Base-by-base conservation (phyloP, 2,797 vertebrate species). In the Mormyrops boulengeri region DNA sequence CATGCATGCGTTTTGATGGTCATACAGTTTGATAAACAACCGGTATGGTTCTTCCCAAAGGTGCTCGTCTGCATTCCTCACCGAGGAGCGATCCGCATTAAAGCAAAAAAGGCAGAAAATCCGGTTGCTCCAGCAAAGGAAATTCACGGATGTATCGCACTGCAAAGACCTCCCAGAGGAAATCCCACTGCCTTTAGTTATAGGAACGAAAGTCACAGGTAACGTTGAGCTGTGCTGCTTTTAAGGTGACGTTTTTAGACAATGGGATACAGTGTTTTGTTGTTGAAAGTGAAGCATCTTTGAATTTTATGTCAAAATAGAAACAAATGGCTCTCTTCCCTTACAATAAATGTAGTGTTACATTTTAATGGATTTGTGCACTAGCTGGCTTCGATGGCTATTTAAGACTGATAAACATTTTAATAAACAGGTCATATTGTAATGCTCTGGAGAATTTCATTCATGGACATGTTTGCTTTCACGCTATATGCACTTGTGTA, bases 181-280 rank as follows among this genome's bases (percentile, higher is more conserved):
- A 95, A 99, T 99, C 92, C 99, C 99, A n/a, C 93, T 99, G 82
- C 98, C 98, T 0, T 95, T 99, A 92, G 98, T 99, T 92, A 99
- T 99, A 92, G 99, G 99, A 95, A 99, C 99, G 89, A 99, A 99
- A 97, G 99, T 99, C 93, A 99, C 97, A 92, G 97, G 97, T 97
- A 93, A 8, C 91, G 26, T 11, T 87, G 30, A 34, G 34, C 53
- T 44, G 34, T 38, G 50, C 50, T 30, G 11, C n/a, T 85, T 50
- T 85, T 86, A 86, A 53, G 11, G 50, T 55, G 49, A 38, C 3
- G 0, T 55, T 53, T 57, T n/a, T 22, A 80, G 38, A 80, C 73
- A 19, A 7, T 80, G 66, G 30, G 11, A 69, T 69, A 14, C 62
- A 34, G 26, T 66, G 62, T 30, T 30, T 66, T 66, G 62, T 30